Base-by-base conservation (phyloP, 1,140 invertebrate species). In the Oncopodura yosiiana region DNA sequence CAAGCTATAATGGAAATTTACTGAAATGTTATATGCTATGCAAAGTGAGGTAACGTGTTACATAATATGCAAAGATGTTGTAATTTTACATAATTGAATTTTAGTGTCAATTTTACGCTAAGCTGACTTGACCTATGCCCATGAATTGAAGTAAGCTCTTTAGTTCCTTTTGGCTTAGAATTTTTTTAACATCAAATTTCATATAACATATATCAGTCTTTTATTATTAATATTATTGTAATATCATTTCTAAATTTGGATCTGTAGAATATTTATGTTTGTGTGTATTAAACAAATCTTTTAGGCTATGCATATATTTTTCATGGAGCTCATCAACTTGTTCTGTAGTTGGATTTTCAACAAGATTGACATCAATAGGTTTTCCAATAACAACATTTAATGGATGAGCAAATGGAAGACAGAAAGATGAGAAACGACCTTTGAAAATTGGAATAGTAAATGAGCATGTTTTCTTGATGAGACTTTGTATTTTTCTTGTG, bases 371-470 rank as follows among this genome's bases (percentile, higher is more conserved):
- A 34, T 83, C 77, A 63, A 94, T 82, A 83, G 66, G 86, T 79
- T 19, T 74, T 72, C 83, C 86, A 86, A 67, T 84, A 26, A 52
- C 36, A 18, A 38, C 42, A 23, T 52, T 37, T 27, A 52, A 42
- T 14, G 84, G 85, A 55, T 72, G 76, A 23, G 91, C 75, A 38
- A 79, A 77, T 0, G 93, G 89, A 9, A 94, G 66, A 1, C 92
- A 66, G 0, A 91, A 92, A 70, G 88, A 88, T 0, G 76, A 78
- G 65, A 93, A 92, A 54, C 91, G 71, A 1, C 92, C 92, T 37
- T 83, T 72, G n/a, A 87, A 81, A 18, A 93, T 65, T 19, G 88
- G 76, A 1, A 86, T 84, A 0, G 86, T 83, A 14, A 93, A 73
- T 21, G 87, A 86, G 0, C 84, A 78, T 0, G 72, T 46, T 65